Percentiles rank a stretch among this genome's conserved stretches.
These are phyloP conservation scores for Silurus glanis DNA, from an alignment of 2,113 vertebrate genomes.

Conservation along the genomic window DNA sequence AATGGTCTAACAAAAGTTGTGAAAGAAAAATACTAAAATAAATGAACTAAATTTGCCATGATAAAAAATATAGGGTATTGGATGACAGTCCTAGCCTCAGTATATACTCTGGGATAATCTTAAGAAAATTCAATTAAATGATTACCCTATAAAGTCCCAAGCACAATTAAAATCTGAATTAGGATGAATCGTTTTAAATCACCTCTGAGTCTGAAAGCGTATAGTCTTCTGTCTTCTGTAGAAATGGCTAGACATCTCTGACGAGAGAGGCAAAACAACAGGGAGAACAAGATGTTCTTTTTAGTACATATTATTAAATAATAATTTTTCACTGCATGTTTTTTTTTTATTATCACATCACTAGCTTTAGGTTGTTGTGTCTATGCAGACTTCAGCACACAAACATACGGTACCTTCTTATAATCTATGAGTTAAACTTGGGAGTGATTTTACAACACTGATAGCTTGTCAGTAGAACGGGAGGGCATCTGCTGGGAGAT, in stretches of 20 bases:
- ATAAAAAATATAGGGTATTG: background rate
- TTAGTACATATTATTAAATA: background rate
- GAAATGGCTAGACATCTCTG: background rate
- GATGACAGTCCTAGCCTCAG: background rate
- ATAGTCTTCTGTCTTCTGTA: slow-evolving; percentile 17
- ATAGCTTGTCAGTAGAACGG: slow-evolving; percentile 23
- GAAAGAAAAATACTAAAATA: background rate
- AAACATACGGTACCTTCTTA: slow-evolving; percentile 5
- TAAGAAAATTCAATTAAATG: slow-evolving; percentile 55
- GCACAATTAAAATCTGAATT: slow-evolving; percentile 47
- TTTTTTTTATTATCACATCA: slow-evolving; percentile 2
- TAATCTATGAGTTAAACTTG: slow-evolving; percentile 15
- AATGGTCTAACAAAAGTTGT: background rate
- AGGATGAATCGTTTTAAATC: slow-evolving; percentile 46
- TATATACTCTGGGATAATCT: slow-evolving; percentile 36
- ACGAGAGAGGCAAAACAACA: background rate
- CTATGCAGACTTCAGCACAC: background rate
- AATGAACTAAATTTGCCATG: background rate
- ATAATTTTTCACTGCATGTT: slow-evolving; percentile 36
- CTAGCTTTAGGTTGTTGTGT: background rate
- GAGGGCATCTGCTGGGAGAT: slow-evolving; percentile 31
- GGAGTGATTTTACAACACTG: slow-evolving; percentile 42
- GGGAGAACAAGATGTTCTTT: slow-evolving; percentile 1
- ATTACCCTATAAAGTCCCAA: slow-evolving; percentile 46
- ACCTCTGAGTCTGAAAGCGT: slow-evolving; percentile 3